phyloP scores from a whole-genome alignment of 2,113 vertebrate species.

The Cyanoderma ruficeps region DNA sequence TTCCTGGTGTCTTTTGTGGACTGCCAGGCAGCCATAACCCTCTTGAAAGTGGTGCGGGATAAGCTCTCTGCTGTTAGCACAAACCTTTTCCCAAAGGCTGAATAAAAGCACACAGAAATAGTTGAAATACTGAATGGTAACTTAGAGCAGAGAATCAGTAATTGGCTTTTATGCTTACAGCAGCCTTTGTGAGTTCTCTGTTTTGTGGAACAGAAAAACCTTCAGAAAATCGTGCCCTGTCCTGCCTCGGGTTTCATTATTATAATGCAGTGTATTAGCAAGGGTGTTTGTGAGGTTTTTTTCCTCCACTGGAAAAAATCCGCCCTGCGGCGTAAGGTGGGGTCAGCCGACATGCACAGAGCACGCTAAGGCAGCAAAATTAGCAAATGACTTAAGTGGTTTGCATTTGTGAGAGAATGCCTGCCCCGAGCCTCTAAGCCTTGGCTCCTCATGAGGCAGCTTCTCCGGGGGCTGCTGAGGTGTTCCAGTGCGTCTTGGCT shows the following conservation, averaged over 20 bases:
- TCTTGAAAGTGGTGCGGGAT: fast-evolving
- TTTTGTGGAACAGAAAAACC: neutral
- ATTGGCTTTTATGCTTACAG: neutral
- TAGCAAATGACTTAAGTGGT: neutral
- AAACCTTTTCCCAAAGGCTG: neutral
- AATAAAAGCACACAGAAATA: fast-evolving
- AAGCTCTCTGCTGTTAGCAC: neutral
- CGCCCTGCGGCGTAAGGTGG: neutral
- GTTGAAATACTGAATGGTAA: neutral
- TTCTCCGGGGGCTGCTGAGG: neutral
- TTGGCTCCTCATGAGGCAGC: fast-evolving
- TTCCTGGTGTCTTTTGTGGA: neutral
- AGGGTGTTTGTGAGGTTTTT: neutral
- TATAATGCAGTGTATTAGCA: neutral
- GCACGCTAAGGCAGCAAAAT: neutral
- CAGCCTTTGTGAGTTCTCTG: neutral
- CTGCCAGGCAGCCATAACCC: neutral
- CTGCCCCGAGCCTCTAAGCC: neutral
- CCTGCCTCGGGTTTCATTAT: neutral
- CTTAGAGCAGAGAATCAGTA: neutral
- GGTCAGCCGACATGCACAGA: neutral
- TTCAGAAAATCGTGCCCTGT: neutral
- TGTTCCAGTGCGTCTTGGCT: fast-evolving
- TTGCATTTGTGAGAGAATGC: neutral
- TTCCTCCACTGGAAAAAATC: neutral